phyloP scores from a whole-genome alignment of 1,140 invertebrate species.

The Eueides isabella region DNA sequence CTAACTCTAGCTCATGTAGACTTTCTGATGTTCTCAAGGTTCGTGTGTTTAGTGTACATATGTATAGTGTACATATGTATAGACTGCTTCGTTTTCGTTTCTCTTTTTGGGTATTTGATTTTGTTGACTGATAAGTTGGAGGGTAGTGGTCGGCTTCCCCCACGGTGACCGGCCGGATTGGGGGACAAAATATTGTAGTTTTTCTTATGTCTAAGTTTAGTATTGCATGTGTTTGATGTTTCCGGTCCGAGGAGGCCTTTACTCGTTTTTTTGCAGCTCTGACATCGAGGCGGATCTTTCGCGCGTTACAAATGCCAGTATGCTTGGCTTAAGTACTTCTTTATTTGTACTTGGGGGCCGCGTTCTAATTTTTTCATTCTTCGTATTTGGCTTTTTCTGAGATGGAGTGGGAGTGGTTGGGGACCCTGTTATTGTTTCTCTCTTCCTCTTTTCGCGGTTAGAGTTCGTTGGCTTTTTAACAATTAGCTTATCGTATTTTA shows the following conservation, averaged over 20 bases:
- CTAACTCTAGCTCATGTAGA: conserved; percentile 33
- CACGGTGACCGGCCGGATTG: conserved; percentile 19
- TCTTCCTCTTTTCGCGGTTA: conserved; percentile 41
- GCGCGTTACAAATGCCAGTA: too few relatives aligned
- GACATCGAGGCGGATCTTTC: too few relatives aligned
- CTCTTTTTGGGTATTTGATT: too few relatives aligned
- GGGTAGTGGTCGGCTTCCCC: too few relatives aligned
- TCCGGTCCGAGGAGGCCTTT: conserved; percentile 13
- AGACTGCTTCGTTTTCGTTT: conserved; percentile 23
- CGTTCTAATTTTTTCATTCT: too few relatives aligned
- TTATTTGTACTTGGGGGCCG: too few relatives aligned
- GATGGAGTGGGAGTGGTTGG: conserved; percentile 17
- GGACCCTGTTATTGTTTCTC: conserved; percentile 26
- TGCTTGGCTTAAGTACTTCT: too few relatives aligned
- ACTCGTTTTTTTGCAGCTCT: too few relatives aligned
- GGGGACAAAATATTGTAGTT: conserved; percentile 13
- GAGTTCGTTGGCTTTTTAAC: conserved; percentile 36
- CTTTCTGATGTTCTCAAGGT: conserved; percentile 47
- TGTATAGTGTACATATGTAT: conserved; percentile 42
- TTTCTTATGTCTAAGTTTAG: conserved; percentile 17
- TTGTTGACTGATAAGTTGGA: too few relatives aligned
- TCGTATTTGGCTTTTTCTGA: too few relatives aligned
- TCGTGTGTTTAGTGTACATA: too few relatives aligned
- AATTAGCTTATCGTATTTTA: conserved; percentile 41
- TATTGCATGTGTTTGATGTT: conserved; percentile 16